These are phyloP conservation scores for Drosophila lutescens DNA, from an alignment of 2,888 invertebrate species.

Conservation along the genomic window DNA sequence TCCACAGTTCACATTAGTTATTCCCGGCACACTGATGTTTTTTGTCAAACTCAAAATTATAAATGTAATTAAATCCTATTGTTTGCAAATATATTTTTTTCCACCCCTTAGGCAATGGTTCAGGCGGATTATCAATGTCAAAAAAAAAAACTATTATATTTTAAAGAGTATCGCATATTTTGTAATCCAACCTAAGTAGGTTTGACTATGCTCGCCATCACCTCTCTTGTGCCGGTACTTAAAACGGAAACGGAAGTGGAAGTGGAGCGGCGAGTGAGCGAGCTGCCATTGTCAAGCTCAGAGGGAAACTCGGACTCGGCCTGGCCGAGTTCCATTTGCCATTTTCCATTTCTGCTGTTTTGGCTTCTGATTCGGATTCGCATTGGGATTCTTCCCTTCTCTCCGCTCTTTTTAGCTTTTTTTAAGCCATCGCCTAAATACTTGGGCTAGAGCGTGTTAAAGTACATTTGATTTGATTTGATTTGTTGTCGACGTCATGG, in stretches of 20 bases:
- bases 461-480: constrained; percentile 76
- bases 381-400: constrained; percentile 4
- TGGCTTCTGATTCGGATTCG: constrained; percentile 6
- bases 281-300: constrained; percentile 72
- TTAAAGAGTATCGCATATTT: not conserved
- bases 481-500: constrained; percentile 70
- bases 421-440: constrained; percentile 67
- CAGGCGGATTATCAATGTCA: constrained; percentile 1
- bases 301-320: constrained; percentile 61
- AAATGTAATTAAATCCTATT: constrained; percentile 27
- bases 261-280: constrained; percentile 36
- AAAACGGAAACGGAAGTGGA: constrained; percentile 72
- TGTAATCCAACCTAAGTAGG: constrained; percentile 4
- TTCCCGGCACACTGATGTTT: not conserved
- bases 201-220: constrained; percentile 17
- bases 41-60: constrained; percentile 11
- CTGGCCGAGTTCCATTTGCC: constrained; percentile 30
- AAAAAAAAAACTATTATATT: not conserved
- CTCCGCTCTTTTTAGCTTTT: constrained; percentile 5
- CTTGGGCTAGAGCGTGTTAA: constrained; percentile 72
- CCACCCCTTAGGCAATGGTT: not conserved
- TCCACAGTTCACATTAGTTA: constrained; percentile 12
- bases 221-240: constrained; percentile 61
- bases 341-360: constrained; percentile 47
- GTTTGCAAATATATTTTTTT: constrained; percentile 24